phyloP scores from a whole-genome alignment of 2,797 vertebrate genomes.

The Aulostomus chinensis region DNA sequence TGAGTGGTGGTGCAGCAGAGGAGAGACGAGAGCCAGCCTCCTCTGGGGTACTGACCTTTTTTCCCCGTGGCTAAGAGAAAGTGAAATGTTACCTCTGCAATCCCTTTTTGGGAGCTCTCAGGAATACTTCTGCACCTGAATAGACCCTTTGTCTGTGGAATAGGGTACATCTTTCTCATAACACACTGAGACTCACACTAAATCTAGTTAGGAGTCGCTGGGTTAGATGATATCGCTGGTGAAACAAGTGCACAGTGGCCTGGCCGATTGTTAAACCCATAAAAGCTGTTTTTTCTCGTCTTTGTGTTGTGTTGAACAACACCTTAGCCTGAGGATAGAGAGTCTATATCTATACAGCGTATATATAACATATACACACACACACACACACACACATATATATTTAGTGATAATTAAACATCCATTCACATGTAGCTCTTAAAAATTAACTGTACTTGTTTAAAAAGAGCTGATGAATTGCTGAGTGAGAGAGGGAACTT shows the following conservation, averaged over 20 bases:
- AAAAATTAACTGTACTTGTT: no score
- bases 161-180: slow-evolving; percentile 66
- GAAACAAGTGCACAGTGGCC: slow-evolving; percentile 56
- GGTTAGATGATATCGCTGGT: slow-evolving; percentile 69
- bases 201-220: slow-evolving; percentile 42
- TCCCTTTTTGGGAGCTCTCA: slow-evolving; percentile 33
- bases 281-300: no score
- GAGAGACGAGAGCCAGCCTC: slow-evolving; percentile 20
- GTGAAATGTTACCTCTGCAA: slow-evolving; percentile 64
- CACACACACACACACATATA: no score
- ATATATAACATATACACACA: no score
- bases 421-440: no score
- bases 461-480: no score
- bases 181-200: slow-evolving; percentile 47
- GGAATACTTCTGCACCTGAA: slow-evolving; percentile 61
- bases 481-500: no score
- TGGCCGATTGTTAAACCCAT: background rate
- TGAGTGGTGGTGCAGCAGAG: slow-evolving; percentile 7
- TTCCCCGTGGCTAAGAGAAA: slow-evolving; percentile 52
- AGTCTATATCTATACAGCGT: no score
- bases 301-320: no score
- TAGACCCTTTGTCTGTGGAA: slow-evolving; percentile 62
- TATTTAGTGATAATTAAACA: no score
- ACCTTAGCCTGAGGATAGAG: no score
- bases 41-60: slow-evolving; percentile 54